Evolutionary conservation across 1,140 invertebrate species (phyloP).

Genomic region (Diorhabda elongata): DNA sequence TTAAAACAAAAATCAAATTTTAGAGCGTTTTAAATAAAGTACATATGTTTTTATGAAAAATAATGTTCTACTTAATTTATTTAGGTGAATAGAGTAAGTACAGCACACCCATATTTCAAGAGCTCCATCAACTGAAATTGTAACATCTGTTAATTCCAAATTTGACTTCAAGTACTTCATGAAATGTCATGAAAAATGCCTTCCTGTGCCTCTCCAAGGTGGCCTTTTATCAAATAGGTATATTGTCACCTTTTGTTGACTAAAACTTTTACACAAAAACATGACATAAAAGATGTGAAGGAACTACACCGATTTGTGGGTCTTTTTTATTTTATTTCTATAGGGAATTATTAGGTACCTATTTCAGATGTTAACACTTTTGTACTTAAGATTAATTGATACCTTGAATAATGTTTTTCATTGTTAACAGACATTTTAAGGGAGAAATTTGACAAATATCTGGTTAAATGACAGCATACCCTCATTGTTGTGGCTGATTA

Average conservation of each 20-base stretch:
- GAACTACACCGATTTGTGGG: neutral
- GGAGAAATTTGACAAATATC: neutral
- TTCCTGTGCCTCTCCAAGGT: neutral
- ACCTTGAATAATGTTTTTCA: neutral
- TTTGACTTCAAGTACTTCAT: neutral
- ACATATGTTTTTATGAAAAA: no score
- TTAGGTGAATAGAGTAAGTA: no score
- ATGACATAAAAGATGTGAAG: neutral
- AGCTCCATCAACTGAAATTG: neutral
- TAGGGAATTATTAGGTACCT: conserved; percentile 2
- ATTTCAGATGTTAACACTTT: conserved; percentile 2
- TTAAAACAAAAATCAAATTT: no score
- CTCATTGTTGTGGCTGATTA: neutral
- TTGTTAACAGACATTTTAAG: neutral
- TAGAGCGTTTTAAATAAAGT: no score
- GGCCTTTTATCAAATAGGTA: conserved; percentile 2
- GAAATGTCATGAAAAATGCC: conserved; percentile 2
- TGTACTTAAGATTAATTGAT: conserved; percentile 3
- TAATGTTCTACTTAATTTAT: no score
- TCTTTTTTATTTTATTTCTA: neutral
- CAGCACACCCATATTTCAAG: neutral
- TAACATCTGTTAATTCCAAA: neutral
- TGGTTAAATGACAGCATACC: neutral
- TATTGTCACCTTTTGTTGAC: conserved; percentile 2
- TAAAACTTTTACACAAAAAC: conserved; percentile 3